Percentiles rank a stretch among this genome's conserved stretches.
phyloP scores from a whole-genome alignment of 2,888 invertebrate genomes.

The Leptopilina syphax region DNA sequence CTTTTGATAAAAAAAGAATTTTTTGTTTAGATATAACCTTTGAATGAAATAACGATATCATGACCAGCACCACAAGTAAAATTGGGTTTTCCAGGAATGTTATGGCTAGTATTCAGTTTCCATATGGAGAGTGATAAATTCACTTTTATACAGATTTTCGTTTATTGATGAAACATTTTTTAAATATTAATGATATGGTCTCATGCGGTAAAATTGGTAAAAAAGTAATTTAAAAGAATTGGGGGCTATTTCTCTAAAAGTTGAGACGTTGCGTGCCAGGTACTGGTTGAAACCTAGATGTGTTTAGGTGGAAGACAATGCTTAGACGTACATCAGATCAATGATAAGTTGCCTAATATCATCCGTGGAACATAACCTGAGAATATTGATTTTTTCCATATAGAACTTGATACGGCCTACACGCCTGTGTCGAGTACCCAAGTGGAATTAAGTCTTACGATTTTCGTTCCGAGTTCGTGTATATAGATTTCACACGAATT shows the following conservation, averaged over 20 bases:
- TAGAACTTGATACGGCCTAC: slow-evolving; percentile 19
- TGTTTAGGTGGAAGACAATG: slow-evolving; percentile 22
- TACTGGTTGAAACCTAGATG: slow-evolving; percentile 27
- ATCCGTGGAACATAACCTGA: slow-evolving; percentile 38
- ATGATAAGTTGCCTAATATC: slow-evolving; percentile 35
- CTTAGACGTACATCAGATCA: slow-evolving; percentile 36
- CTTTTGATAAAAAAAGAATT: too few relatives aligned
- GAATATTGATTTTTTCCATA: slow-evolving; percentile 32
- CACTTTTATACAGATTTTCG: too few relatives aligned
- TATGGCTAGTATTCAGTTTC: too few relatives aligned
- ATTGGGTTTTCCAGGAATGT: too few relatives aligned
- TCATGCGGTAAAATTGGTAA: slow-evolving; percentile 12
- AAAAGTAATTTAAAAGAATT: slow-evolving; percentile 6
- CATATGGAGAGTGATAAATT: too few relatives aligned
- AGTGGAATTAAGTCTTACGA: too few relatives aligned
- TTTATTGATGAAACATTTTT: too few relatives aligned
- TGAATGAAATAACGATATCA: too few relatives aligned
- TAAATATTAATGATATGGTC: background rate
- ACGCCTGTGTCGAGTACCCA: background rate
- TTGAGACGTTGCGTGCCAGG: slow-evolving; percentile 36
- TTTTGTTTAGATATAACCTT: too few relatives aligned
- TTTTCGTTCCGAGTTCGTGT: background rate
- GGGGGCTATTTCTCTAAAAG: slow-evolving; percentile 24
- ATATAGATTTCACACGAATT: too few relatives aligned
- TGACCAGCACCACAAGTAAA: too few relatives aligned